Conservation (phyloP, 2,797 vertebrate genomes). For the Aselliscus stoliczkanus region DNA sequence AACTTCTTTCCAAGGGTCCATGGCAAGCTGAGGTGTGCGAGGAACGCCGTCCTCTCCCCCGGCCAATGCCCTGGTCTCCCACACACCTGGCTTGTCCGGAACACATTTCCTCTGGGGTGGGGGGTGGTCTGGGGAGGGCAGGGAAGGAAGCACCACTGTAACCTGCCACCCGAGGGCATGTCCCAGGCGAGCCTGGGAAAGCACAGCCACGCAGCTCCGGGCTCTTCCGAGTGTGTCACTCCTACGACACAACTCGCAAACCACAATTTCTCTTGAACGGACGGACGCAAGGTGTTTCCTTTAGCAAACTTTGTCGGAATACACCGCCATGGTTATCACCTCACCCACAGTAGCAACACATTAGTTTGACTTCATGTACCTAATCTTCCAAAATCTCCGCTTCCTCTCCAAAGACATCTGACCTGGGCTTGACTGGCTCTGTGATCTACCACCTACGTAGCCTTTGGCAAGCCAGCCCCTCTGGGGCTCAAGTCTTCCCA, state of each 20-base stretch:
- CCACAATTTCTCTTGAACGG: neutral
- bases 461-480: neutral
- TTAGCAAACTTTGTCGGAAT: neutral
- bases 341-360: neutral
- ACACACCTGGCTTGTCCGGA: conserved; percentile 12
- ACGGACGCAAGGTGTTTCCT: neutral
- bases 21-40: neutral
- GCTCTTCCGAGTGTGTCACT: neutral
- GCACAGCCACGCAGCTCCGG: neutral
- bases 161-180: neutral
- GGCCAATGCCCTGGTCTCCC: neutral
- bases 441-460: no score
- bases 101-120: neutral
- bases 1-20: neutral
- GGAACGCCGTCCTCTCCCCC: neutral
- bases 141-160: neutral
- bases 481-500: neutral
- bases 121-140: neutral
- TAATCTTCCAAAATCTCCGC: neutral
- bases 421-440: neutral
- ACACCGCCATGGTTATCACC: neutral
- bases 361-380: neutral
- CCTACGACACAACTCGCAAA: neutral
- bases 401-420: neutral
- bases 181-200: neutral